Evolutionary conservation across 35 echinoderm and acorn worm species (phyloP).

Genomic region (Amphiura filiformis): DNA sequence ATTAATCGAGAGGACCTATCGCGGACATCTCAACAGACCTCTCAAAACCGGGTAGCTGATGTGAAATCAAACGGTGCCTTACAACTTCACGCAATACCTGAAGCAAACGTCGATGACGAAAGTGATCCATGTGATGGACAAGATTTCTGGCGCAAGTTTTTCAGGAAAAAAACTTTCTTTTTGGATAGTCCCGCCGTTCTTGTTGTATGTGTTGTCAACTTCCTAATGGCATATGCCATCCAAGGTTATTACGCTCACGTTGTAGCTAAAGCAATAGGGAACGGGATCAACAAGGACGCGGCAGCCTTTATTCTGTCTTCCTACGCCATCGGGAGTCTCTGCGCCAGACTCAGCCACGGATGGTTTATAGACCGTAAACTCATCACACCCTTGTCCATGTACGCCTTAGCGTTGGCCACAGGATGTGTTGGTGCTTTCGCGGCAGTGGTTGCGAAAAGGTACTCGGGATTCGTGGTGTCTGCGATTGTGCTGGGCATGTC

Average conservation of each 20-base stretch:
- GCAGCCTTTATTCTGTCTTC: background rate
- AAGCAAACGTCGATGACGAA: background rate
- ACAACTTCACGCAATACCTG: background rate
- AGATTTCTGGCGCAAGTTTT: background rate
- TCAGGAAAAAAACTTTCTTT: background rate
- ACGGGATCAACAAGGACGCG: background rate
- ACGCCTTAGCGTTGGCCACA: background rate
- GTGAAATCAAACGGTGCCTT: background rate
- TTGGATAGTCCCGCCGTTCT: background rate
- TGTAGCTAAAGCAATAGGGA: background rate
- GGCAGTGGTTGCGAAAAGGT: background rate
- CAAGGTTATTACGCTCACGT: conserved; percentile 4
- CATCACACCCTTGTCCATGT: background rate
- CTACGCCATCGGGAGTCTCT: background rate
- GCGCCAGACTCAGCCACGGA: conserved; percentile 16
- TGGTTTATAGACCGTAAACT: conserved; percentile 24
- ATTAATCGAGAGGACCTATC: background rate
- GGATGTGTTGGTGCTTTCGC: background rate
- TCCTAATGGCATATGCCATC: background rate
- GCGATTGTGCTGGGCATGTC: background rate
- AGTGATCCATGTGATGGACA: background rate
- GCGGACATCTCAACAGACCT: background rate
- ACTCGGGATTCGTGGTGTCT: background rate
- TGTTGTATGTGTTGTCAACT: background rate
- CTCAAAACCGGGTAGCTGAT: background rate